Base-by-base conservation (phyloP, 2,113 vertebrate species). In the Bombycilla garrulus region DNA sequence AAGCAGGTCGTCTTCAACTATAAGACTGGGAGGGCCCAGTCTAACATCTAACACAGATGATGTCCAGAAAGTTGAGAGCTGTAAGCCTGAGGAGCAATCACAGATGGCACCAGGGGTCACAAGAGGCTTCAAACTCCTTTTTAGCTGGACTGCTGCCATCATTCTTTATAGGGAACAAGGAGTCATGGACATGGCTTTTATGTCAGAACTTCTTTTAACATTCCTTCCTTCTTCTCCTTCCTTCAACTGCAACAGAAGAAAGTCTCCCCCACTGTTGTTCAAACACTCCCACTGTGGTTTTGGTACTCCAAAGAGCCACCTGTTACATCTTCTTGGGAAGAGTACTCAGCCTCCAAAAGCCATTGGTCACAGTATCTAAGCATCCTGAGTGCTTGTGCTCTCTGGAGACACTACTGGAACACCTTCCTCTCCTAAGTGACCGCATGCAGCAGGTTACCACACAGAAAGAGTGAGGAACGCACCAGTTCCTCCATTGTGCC, bases 381-480 rank as follows among this genome's bases (percentile, higher is more conserved):
- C 3, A 3, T 12, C 48, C 28, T 21, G 29, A 74, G 12, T 8
- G 3, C 19, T n/a, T 26, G 22, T 53, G 48, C n/a, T 42, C 28
- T 61, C 67, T 70, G 56, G 38, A 73, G 67, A 33, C 18, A 21
- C 42, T 26, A 23, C 36, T 88, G 44, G 35, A 36, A 31, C 28
- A 85, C 12, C 45, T 40, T 36, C 31, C 18, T 48, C 19, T 77
- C 36, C 58, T 48, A 47, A 81, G 28, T 6, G 56, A 65, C 12
- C 0, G 0, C 28, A 71, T 2, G 0, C 36, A 89, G 50, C 28
- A 62, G 45, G 45, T 35, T 73, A 4, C 33, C 22, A 62, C n/a
- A 82, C 15, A 58, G n/a, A 38, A 81, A 60, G 45, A 61, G 15
- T 5, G 35, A 66, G 18, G 60, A 83, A 21, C 0, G 0, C 40